Evolutionary conservation across 2,888 invertebrate genomes (phyloP), one percentile per base, ranked within the genome.

Genomic region (Cyaniris semiargus): DNA sequence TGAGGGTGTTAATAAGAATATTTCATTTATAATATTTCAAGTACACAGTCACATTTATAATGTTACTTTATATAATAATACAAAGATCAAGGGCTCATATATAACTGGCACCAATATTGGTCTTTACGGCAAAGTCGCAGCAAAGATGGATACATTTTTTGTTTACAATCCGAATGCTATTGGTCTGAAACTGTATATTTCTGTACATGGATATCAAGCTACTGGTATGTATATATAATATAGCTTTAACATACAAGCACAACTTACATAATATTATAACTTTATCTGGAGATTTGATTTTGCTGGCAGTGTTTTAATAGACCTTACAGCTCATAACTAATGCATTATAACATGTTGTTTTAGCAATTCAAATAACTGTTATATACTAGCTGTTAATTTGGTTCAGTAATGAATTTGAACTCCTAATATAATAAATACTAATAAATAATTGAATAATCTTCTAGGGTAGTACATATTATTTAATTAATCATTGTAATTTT

Each of bases 31-130:
- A 23, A 86, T 96, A 78, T 87, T 96, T 66, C 96, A 97, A 95
- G 94, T 94, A 5, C 97, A 97, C 84, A 94, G 95, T 75, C 95
- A 95, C 80, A 81, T 94, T 18, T 86, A 94, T 78, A 95, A 95
- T 85, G 85, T 96, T 0, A 94, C 94, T 0, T 83, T 96, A 58
- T 95, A 95, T 34, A 95, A 90, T 79, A 86, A 84, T 76, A 84
- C 83, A 0, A 81, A 85, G 38, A 81, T 79, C 18, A 80, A 81
- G 0, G 86, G 88, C n/a, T 88, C 87, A 18, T 86, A 84, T 78
- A 87, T 95, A 3, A 90, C 83, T 18, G 96, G 96, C 0, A 95
- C 94, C 1, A 96, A 96, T 87, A 81, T 96, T 70, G 97, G 96
- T 10, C 86, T 96, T 18, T 88, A 90, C 76, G 87, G 87, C 77